Percentiles rank a stretch among this genome's conserved stretches.
phyloP scores from a whole-genome alignment of 2,113 vertebrate species.

The Gobio gobio region DNA sequence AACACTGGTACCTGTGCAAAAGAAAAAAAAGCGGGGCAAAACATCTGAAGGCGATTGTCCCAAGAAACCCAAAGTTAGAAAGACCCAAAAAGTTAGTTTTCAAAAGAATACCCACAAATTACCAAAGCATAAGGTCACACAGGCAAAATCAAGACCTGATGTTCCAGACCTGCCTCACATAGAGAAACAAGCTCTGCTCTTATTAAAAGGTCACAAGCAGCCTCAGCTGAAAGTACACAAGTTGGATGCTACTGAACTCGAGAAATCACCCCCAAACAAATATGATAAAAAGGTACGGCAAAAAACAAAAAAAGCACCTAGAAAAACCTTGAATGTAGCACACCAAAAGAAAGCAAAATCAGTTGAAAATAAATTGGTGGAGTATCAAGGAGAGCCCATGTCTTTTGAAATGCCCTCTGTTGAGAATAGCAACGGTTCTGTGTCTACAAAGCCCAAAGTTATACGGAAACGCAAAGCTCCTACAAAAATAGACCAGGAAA shows the following conservation, averaged over 20 bases:
- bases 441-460: constrained; percentile 64
- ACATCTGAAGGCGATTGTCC: constrained; percentile 45
- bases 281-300: constrained; percentile 43
- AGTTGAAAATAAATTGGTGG: constrained; percentile 29
- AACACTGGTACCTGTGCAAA: constrained; percentile 54
- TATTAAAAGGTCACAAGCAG: constrained; percentile 81
- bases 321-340: neutral
- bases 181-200: constrained; percentile 70
- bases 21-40: constrained; percentile 70
- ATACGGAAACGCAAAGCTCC: constrained; percentile 74
- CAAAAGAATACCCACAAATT: constrained; percentile 33
- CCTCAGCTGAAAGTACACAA: constrained; percentile 80
- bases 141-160: constrained; percentile 36
- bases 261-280: constrained; percentile 59
- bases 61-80: constrained; percentile 61
- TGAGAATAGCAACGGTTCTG: constrained; percentile 25
- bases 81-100: constrained; percentile 55
- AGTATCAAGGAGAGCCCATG: constrained; percentile 22
- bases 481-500: constrained; percentile 70
- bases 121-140: constrained; percentile 48
- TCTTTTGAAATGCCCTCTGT: constrained; percentile 20
- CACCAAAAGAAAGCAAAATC: constrained; percentile 45
- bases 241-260: constrained; percentile 64
- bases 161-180: constrained; percentile 54
- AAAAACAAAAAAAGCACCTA: constrained; percentile 23